A percentile compares a stretch with the other conserved stretches of the same genome.
Conservation (phyloP, 2,113 vertebrate genomes). For the Arenaria interpres region DNA sequence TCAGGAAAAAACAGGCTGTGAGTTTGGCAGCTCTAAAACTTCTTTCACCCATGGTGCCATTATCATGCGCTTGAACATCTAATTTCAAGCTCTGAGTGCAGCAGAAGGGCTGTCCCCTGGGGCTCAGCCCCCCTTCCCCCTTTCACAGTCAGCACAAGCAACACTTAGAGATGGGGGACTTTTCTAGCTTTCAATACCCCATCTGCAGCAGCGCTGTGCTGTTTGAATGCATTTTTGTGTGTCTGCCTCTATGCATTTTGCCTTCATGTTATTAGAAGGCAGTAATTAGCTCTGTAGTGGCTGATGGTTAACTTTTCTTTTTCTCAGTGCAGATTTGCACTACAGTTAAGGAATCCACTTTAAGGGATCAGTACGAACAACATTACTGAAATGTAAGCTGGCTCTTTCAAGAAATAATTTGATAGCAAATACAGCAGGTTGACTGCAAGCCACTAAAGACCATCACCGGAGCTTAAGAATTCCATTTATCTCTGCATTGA, state of each 20-base stretch:
- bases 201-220: background rate
- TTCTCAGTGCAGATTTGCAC: background rate
- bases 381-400: background rate
- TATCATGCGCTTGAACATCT: background rate
- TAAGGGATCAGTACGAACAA: background rate
- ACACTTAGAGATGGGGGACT: background rate
- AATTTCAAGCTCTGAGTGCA: background rate
- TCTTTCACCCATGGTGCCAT: background rate
- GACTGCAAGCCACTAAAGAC: background rate
- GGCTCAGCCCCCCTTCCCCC: background rate
- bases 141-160: background rate
- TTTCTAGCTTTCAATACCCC: background rate
- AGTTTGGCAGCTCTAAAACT: background rate
- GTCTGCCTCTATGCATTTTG: background rate
- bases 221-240: background rate
- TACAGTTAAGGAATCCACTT: background rate
- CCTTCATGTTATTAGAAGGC: background rate
- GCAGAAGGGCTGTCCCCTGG: background rate
- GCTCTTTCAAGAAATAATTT: background rate
- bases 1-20: background rate
- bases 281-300: background rate
- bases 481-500: background rate
- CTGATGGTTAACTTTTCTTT: background rate
- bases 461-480: background rate
- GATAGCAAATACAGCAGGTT: background rate